Base-by-base conservation (phyloP, 2,797 vertebrate genomes). In the Parotocinclus haroldoi region DNA sequence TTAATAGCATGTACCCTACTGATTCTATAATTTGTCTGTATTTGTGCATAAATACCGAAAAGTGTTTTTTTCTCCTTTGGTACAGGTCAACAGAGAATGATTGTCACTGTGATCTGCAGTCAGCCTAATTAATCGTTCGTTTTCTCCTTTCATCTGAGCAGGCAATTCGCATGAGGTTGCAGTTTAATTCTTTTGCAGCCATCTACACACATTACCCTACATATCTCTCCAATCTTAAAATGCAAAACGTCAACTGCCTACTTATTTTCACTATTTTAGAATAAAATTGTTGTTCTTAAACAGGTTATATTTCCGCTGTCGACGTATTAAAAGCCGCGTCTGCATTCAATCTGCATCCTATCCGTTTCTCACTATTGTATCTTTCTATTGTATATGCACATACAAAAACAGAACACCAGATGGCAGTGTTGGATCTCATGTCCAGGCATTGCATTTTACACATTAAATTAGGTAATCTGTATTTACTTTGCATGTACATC, bases 61-160 rank as follows among this genome's bases (percentile, higher is more conserved):
- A 14, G 7, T 50, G 48, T 14, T 16, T 50, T 14, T 61, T 67
- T 67, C 50, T 56, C 66, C 18, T 27, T 45, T 77, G 66, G 74
- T 74, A 66, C 76, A 78, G 45, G 56, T 46, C 76, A 67, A 60
- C 18, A 58, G 74, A 76, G 78, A 76, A 57, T 14, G 39, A 65
- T 59, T 76, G 76, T 76, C 63, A 69, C 27, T 17, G 68, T 64
- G 72, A 79, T 78, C 65, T 73, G 66, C 63, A 78, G 66, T 74
- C 63, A 69, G 56, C 69, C 51, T 81, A 79, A 73, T 79, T 78
- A 73, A 72, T 73, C 61, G 45, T 63, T 55, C 36, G 58, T 76
- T 38, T 44, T 75, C 52, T 61, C 63, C 61, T 13, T 54, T 38
- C 40, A 44, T 45, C 62, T 63, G 37, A 67, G 50, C 49, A n/a